A percentile compares a stretch with the other conserved stretches of the same genome.
Conservation (phyloP, 2,888 invertebrate genomes). For the Acanthosepion esculentum region DNA sequence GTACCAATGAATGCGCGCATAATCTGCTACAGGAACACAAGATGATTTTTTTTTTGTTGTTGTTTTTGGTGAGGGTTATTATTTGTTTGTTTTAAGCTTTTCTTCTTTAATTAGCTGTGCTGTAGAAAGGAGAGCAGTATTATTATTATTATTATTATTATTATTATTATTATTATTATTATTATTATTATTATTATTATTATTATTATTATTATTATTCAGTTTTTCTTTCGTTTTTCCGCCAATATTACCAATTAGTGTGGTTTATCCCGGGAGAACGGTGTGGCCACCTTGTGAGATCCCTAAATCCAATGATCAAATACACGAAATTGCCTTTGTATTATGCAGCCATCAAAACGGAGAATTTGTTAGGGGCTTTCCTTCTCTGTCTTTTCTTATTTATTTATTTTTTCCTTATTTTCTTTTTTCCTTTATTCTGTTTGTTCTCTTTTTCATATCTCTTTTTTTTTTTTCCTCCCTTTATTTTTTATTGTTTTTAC, state of each 20-base stretch:
- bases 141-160: background rate
- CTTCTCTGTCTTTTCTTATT: background rate
- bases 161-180: conserved; percentile 13
- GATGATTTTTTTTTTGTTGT: background rate
- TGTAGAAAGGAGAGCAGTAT: background rate
- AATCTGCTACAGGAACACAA: background rate
- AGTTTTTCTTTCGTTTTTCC: background rate
- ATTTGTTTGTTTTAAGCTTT: background rate
- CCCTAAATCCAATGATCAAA: background rate
- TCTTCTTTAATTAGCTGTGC: background rate
- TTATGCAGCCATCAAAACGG: background rate
- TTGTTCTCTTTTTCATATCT: background rate
- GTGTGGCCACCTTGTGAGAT: conserved; percentile 33
- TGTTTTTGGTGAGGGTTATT: background rate
- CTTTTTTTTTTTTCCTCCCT: background rate
- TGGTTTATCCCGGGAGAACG: background rate
- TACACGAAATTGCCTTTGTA: background rate
- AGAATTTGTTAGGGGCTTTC: background rate
- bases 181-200: conserved; percentile 14
- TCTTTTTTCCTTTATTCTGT: background rate
- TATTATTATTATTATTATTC: conserved; percentile 2
- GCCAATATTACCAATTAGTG: background rate
- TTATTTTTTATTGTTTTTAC: background rate
- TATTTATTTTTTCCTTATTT: background rate
- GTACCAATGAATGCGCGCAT: background rate